Evolutionary conservation across 2,797 vertebrate species (phyloP).

Genomic region (Lacerta viridis): DNA sequence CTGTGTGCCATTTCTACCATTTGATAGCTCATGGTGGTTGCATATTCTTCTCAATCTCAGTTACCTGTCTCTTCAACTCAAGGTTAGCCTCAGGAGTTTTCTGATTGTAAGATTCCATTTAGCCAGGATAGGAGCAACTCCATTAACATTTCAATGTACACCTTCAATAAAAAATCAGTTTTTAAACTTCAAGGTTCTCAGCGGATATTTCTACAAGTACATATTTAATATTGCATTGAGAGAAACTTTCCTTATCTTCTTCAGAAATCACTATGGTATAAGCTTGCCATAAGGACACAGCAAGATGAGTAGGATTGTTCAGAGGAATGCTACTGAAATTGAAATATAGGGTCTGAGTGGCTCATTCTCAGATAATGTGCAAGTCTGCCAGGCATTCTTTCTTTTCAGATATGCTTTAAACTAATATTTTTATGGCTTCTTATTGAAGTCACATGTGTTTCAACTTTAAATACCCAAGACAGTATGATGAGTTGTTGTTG

Average conservation of each 20-base stretch:
- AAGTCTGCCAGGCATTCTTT: not conserved
- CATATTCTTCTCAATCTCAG: not conserved
- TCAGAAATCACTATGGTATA: conserved; percentile 8
- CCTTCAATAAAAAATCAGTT: not conserved
- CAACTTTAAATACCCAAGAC: not conserved
- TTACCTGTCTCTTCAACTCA: not conserved
- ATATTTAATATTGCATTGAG: conserved; percentile 6
- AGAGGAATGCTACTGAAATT: not conserved
- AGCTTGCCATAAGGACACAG: conserved; percentile 4
- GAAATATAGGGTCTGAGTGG: not conserved
- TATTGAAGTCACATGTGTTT: not conserved
- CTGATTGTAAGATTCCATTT: conserved; percentile 35
- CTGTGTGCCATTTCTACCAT: not conserved
- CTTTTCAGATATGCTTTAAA: not conserved
- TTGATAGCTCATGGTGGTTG: not conserved
- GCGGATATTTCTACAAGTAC: not conserved
- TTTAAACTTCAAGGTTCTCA: conserved; percentile 1
- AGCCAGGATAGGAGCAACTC: not conserved
- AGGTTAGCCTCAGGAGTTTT: not conserved
- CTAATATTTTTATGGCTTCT: not conserved
- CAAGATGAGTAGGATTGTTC: conserved; percentile 16
- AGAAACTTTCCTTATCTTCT: not conserved
- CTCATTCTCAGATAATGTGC: not conserved
- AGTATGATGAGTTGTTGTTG: not conserved
- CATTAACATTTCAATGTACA: not conserved